Base-by-base conservation (phyloP, 2,113 vertebrate species). In the Aptenodytes forsteri region DNA sequence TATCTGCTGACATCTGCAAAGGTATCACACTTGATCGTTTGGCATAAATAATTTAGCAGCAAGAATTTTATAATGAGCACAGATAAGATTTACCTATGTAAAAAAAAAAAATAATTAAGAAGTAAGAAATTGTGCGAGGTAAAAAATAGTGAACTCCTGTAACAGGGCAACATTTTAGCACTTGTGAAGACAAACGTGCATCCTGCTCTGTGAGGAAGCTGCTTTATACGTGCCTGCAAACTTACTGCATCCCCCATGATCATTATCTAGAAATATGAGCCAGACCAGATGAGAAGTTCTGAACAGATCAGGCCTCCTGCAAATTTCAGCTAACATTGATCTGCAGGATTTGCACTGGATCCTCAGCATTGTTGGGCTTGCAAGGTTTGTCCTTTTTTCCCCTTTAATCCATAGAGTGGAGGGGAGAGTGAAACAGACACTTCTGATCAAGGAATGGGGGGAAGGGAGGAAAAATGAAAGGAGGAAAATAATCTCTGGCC, bases 251-350 rank as follows among this genome's bases (percentile, higher is more conserved):
- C 97, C 97, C 94, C 46, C 83, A 49, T 77, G 97, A 97, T 98
- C 97, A 94, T 98, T 98, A 98, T 98, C 98, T 98, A 98, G 98
- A 99, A 99, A 98, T 98, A 98, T 97, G 98, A 99, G 98, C 98
- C 77, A 75, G 55, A 83, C 25, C 55, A 91, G 88, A 91, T 78
- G 93, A 96, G 77, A 32, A 82, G 94, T 96, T 96, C 95, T 96
- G 92, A 97, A 65, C 87, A 94, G 90, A 90, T 92, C 96, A 98
- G 92, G 95, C 98, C 98, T 99, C 98, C 98, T 98, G 98, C 99
- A 93, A 98, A 98, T 99, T 98, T 98, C 98, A 98, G 98, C 98
- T 98, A 98, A 97, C 98, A 98, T 97, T 98, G 98, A 98, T 99
- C 98, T 97, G 97, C 98, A 98, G 98, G 98, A 98, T 99, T 75